These are phyloP conservation scores for Acanthornis magna DNA, from an alignment of 2,797 vertebrate genomes.

Conservation along the genomic window DNA sequence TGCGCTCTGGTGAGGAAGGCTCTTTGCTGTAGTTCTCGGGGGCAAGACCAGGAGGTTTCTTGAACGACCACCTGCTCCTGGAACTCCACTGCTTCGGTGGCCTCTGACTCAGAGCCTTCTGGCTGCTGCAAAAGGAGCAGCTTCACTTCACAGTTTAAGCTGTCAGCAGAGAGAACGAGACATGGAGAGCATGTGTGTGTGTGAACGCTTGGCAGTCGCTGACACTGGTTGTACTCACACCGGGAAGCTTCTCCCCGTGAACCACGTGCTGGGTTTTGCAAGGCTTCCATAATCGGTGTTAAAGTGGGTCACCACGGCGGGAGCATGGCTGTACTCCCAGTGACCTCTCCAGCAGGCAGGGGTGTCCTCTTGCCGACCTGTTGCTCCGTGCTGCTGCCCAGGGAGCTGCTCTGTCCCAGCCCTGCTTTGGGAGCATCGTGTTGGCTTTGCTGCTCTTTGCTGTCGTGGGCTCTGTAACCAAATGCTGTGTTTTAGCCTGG, in stretches of 20 bases:
- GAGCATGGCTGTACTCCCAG: not conserved
- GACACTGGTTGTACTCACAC: not conserved
- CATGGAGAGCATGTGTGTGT: not conserved
- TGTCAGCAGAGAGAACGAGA: not conserved
- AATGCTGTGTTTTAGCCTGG: not conserved
- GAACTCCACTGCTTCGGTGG: not conserved
- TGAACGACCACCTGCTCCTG: not conserved
- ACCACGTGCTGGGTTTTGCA: not conserved
- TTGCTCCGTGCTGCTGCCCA: not conserved
- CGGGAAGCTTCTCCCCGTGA: not conserved
- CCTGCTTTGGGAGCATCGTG: not conserved
- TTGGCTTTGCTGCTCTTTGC: not conserved
- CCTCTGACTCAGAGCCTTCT: not conserved
- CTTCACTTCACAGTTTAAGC: not conserved
- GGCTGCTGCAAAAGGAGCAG: not conserved
- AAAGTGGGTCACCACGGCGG: not conserved
- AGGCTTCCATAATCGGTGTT: not conserved
- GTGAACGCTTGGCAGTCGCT: not conserved
- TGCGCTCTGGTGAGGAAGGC: not conserved
- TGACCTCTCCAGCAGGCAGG: not conserved
- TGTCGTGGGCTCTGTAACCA: fast-evolving
- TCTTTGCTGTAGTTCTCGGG: not conserved
- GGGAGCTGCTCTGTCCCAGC: not conserved
- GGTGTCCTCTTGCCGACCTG: not conserved
- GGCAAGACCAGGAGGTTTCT: not conserved